phyloP scores from a whole-genome alignment of 2,113 vertebrate species.

The Rhodinocichla rosea region DNA sequence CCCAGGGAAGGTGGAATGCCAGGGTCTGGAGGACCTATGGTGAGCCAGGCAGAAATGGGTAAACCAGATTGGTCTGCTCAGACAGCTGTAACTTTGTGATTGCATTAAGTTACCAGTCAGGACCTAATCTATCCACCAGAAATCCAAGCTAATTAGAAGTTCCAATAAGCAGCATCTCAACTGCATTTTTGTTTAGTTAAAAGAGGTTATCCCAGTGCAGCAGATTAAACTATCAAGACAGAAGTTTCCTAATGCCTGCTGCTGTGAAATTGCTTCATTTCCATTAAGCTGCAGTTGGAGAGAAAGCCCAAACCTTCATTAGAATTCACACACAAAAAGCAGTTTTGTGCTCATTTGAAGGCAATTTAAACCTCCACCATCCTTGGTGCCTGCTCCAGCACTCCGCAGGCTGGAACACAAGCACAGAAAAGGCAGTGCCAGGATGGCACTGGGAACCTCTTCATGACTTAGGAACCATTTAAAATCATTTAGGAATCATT shows the following conservation, averaged over 20 bases:
- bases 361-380: not conserved
- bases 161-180: not conserved
- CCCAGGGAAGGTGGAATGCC: rapidly evolving
- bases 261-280: not conserved
- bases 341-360: not conserved
- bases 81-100: not conserved
- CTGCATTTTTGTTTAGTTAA: not conserved
- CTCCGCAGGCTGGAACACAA: not conserved
- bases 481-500: not conserved
- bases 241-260: not conserved
- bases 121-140: not conserved
- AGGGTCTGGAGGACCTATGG: not conserved
- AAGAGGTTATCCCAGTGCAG: not conserved
- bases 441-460: not conserved
- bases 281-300: not conserved
- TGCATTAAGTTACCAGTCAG: not conserved
- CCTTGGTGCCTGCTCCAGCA: not conserved
- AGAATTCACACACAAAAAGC: not conserved
- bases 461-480: not conserved
- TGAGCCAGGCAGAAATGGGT: not conserved
- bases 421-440: not conserved
- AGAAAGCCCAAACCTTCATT: not conserved
- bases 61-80: rapidly evolving
- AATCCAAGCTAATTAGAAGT: not conserved
- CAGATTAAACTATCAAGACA: not conserved